A percentile compares a stretch with the other conserved stretches of the same genome.
phyloP scores from a whole-genome alignment of 2,888 invertebrate species.

The Ormyrus thymus region DNA sequence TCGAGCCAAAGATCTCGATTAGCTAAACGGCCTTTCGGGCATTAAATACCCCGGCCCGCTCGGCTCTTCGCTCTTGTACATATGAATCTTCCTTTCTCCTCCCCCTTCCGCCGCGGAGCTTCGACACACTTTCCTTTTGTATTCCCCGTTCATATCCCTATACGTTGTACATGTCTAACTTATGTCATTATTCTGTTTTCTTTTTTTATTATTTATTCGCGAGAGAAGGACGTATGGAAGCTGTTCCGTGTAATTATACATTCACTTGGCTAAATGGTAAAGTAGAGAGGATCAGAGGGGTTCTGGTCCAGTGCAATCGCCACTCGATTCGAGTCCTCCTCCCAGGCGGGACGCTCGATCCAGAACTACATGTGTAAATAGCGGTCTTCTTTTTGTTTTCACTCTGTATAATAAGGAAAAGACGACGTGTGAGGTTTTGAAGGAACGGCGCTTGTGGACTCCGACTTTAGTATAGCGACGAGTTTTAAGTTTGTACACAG shows the following conservation, averaged over 20 bases:
- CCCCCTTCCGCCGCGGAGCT: no score
- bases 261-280: not conserved
- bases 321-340: not conserved
- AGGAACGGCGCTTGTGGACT: constrained; percentile 14
- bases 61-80: constrained; percentile 24
- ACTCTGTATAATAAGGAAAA: constrained; percentile 21
- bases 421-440: not conserved
- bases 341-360: constrained; percentile 17
- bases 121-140: no score
- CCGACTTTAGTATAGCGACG: constrained; percentile 18
- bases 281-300: no score
- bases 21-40: constrained; percentile 46
- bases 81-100: constrained; percentile 10
- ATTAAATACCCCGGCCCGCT: constrained; percentile 35
- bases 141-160: not conserved
- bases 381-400: not conserved
- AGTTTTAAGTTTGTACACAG: constrained; percentile 51
- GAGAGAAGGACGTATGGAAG: not conserved
- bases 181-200: constrained; percentile 16
- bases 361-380: constrained; percentile 4
- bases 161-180: not conserved
- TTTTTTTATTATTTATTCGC: constrained; percentile 16
- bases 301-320: not conserved
- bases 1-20: constrained; percentile 30
- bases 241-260: constrained; percentile 7